Evolutionary conservation across 1,140 invertebrate species (phyloP), one percentile per base, ranked within the genome.

Genomic region (Coboldia fuscipes): DNA sequence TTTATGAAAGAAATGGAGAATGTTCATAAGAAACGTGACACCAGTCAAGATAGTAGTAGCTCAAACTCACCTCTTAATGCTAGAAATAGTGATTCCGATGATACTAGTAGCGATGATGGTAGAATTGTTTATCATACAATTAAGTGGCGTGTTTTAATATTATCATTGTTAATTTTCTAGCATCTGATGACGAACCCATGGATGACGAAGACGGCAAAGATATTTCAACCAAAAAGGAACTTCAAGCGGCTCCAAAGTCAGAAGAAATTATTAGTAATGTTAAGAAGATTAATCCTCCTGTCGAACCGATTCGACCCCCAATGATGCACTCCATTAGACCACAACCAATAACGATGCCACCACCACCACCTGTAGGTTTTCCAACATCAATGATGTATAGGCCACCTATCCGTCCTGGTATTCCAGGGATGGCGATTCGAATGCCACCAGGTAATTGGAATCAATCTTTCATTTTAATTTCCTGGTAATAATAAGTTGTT

Each of bases 1-100:
- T 86, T 85, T 46, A 86, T 86, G 75, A 79, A 82, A 48, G 83
- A 88, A 61, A 81, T 82, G 74, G 79, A 83, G 57, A 74, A 78
- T 28, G 78, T 80, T 0, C 77, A 82, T 43, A 74, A 72, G 41
- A 79, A 76, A 43, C 62, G 70, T 34, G 71, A 77, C 48, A 62
- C 62, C 12, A 66, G 72, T 41, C 56, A 67, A 42, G 65, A 66
- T 7, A 68, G 2, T 57, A 67, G 42, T 49, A 23, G 62, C 18
- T 54, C 57, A 0, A 39, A 57, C 18, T 40, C 62, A 2, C 58
- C 62, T 23, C 20, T 41, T 41, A 30, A 57, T 38, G 32, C 42
- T 36, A 39, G 42, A 42, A 32, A 22, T 27, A 32, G 36, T 14
- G 28, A 10, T 12, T 24, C 13, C 22, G 20, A 37, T 34, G 36